Evolutionary conservation across 2,888 invertebrate genomes (phyloP), one percentile per base, ranked within the genome.

Genomic region (Eretmocerus hayati): DNA sequence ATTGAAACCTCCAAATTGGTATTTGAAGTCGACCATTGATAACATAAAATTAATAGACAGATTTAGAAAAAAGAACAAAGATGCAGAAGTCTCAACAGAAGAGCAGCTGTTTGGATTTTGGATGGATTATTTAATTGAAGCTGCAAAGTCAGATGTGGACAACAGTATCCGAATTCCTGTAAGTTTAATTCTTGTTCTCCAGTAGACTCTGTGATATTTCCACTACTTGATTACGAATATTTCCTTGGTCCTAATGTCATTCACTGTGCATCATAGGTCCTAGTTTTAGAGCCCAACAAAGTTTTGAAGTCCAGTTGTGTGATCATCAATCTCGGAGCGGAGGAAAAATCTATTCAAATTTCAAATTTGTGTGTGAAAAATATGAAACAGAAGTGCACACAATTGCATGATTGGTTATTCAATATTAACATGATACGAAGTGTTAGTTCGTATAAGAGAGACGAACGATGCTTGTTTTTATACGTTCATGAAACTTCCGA

Each of bases 401-500:
- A 90, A 72, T 85, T 90, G 37, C 93, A 93, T 63, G 86, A 95
- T 51, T 99, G 96, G 90, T 77, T 91, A 20, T 97, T 97, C 72
- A 87, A 87, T 1, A 88, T 91, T 0, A 85, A 87, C 53, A 85
- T 86, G 78, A 92, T 95, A 56, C 81, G 91, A 59, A 88, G 89
- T 61, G 87, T 93, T 57, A 87, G 94, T 74, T 77, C 94, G 53
- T 97, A 95, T 74, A 96, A 95, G 72, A 81, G 95, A 35, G 97
- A 99, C 72, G 91, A 94, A 65, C 80, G 96, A 16, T 95, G 95
- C 57, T 80, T 97, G 11, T 96, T 96, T 72, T 78, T 99, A 0
- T 99, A 99, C 72, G 97, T 99, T 30, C 90, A 93, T 71, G 90
- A 95, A 72, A 96, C 96, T 71, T 95, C 95, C 0, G 95, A 96